Conservation (phyloP, 1,140 invertebrate species). For the Sarcophaga peregrina region DNA sequence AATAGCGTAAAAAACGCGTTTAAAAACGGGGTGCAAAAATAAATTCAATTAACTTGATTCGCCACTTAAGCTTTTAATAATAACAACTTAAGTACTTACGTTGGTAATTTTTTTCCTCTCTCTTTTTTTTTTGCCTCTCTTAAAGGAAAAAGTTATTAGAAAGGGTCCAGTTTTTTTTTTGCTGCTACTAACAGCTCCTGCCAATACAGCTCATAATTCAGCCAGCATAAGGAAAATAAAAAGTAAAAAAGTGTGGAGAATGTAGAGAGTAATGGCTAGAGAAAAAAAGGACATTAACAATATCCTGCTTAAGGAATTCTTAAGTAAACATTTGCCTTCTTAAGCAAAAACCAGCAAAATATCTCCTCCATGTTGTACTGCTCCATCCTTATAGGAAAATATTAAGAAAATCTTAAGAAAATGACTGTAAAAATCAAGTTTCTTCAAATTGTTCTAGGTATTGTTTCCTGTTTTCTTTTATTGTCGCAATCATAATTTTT, state of each 20-base stretch:
- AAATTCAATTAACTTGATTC: conserved; percentile 47
- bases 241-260: not conserved
- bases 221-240: not conserved
- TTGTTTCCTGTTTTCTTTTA: not conserved
- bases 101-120: not conserved
- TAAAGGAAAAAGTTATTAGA: not conserved
- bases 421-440: conserved; percentile 13
- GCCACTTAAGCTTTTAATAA: conserved; percentile 46
- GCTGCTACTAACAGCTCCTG: not conserved
- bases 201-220: too few species aligned
- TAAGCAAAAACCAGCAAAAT: not conserved
- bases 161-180: not conserved
- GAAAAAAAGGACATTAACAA: conserved; percentile 19
- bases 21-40: conserved; percentile 40
- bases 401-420: not conserved
- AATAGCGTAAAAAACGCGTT: not conserved
- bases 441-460: not conserved
- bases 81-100: conserved; percentile 45
- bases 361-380: too few species aligned
- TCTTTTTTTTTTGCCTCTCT: not conserved
- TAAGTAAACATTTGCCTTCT: not conserved
- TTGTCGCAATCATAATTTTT: not conserved
- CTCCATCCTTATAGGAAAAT: too few species aligned
- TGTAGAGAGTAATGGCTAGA: not conserved
- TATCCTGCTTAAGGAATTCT: not conserved